Base-by-base conservation (phyloP, 1,140 invertebrate species). In the Lepidurus arcticus region DNA sequence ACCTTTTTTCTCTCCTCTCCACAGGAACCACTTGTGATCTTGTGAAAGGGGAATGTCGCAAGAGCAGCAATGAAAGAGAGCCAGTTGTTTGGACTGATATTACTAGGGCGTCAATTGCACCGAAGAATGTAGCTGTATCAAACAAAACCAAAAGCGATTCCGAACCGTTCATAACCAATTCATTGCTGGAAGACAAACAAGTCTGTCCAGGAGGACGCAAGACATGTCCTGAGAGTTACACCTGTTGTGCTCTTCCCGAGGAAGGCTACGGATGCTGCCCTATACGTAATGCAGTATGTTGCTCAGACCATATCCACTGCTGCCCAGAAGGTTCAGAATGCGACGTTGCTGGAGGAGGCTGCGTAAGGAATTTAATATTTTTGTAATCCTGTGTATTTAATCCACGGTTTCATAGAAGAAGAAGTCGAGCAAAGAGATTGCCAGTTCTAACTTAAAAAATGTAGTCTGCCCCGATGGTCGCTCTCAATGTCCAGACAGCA, bases 291-390 rank as follows among this genome's bases (percentile, higher is more conserved):
- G 82, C 81, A 16, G 79, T 80, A 10, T 83, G 82, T 73, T 83
- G 82, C 44, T 24, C 9, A 1, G 82, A 83, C 73, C 80, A 81
- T 16, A 81, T 81, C 44, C 82, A 83, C 79, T 83, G 82, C 65
- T 83, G 82, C 44, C 82, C 82, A 16, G n/a, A 80, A 13, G 80
- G 79, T 0, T 73, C 74, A 9, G 76, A 73, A 43, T 85, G 85
- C 80, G 80, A 82, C 74, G 44, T 80, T n/a, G 21, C 42, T 6
- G 16, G 34, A 10, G 73, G 80, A 16, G 73, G 76, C 24, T 80
- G 80, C 13, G 45, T 76, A 47, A 80, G 76, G 34, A 34, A 65
- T 79, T 80, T 74, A 44, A 78, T 73, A 79, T 79, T 73, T 44
- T 73, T 34, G 13, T 44, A 34, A 6, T n/a, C 16, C n/a, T 65